Base-by-base conservation (phyloP, 2,113 vertebrate species). In the Pampusana beccarii region DNA sequence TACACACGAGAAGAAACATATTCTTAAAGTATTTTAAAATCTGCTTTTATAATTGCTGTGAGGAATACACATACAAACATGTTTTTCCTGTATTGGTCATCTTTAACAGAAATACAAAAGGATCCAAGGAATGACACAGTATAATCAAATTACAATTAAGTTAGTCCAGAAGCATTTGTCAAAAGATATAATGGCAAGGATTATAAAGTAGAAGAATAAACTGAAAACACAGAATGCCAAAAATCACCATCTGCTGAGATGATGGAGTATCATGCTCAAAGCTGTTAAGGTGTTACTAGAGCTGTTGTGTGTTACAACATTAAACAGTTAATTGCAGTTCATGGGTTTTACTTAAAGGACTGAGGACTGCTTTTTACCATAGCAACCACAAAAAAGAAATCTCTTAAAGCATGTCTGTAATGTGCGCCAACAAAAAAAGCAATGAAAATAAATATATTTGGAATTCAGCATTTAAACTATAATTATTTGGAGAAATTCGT, bases 271-370 rank as follows among this genome's bases (percentile, higher is more conserved):
- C 90, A 82, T 94, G 92, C 58, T 94, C 92, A 95, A 97, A 97
- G 94, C 96, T 97, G 95, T 94, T 97, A 96, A 97, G 96, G 96
- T 97, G 95, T 96, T 97, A 97, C 95, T 97, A 97, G 96, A 95
- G 95, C 92, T 95, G 95, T 85, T 97, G 78, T 65, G 92, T 79
- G 71, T 85, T 95, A 93, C 91, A 94, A 92, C 93, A 95, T 93
- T 93, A 96, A 97, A 96, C 93, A 97, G 93, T 91, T 97, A 97
- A 97, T 96, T 95, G 87, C 87, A 95, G 90, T 96, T 95, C 96
- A 90, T 95, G 73, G 34, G 42, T 82, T 97, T 94, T 88, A 91
- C 95, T 93, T 79, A 92, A 92, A 92, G 74, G 62, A 96, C 81
- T 90, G 53, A n/a, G 81, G 62, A 84, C 66, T 93, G 94, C 66